phyloP scores from a whole-genome alignment of 1,140 invertebrate species.

The Trypoxylus dichotomus region DNA sequence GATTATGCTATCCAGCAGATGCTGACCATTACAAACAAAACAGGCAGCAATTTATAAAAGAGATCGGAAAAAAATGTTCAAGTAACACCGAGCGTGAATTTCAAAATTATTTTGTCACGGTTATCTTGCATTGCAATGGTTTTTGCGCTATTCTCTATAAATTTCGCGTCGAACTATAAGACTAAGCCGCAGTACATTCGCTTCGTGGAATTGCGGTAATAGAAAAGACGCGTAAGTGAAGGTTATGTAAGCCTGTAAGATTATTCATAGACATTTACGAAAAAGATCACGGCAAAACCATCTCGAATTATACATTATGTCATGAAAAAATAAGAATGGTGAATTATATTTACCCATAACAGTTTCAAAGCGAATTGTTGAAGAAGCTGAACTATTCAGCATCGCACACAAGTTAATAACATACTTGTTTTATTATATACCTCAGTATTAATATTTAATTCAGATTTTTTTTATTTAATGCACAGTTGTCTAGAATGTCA shows the following conservation, averaged over 20 bases:
- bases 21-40: not conserved
- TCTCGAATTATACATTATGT: not conserved
- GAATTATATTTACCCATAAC: not conserved
- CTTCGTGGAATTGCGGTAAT: not conserved
- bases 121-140: not conserved
- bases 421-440: too few species aligned
- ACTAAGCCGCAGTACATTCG: not conserved
- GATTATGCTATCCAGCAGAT: not conserved
- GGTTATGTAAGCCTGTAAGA: not conserved
- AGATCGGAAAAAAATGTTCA: not conserved
- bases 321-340: not conserved
- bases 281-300: not conserved
- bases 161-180: not conserved
- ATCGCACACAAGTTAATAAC: too few species aligned
- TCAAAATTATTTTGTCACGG: slow-evolving; percentile 6
- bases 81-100: not conserved
- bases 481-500: too few species aligned
- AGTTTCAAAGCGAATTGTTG: not conserved
- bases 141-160: not conserved
- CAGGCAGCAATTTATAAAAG: not conserved
- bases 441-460: too few species aligned
- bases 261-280: not conserved
- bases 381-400: not conserved
- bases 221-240: not conserved
- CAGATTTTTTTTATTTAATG: too few species aligned